Percentiles rank a stretch among this genome's conserved stretches.
Evolutionary conservation across 2,113 vertebrate genomes (phyloP).

Genomic region (Aviceda subcristata): DNA sequence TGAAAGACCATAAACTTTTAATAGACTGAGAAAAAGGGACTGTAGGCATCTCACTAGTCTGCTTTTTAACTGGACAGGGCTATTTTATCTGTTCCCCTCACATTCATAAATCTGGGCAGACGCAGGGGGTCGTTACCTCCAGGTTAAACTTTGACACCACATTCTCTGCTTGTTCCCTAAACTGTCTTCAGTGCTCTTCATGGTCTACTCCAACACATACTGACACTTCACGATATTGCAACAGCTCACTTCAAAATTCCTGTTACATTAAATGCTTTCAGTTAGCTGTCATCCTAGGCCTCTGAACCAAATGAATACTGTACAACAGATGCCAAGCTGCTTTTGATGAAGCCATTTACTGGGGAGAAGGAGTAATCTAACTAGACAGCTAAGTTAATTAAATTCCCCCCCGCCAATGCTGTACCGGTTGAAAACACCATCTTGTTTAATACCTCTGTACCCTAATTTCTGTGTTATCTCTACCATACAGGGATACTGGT

Average conservation of each 20-base stretch:
- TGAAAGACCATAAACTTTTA: constrained; percentile 59
- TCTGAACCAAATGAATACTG: background rate
- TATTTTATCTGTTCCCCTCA: background rate
- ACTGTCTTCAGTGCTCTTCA: background rate
- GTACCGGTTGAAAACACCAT: background rate
- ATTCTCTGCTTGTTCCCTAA: background rate
- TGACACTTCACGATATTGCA: background rate
- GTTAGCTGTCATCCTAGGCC: background rate
- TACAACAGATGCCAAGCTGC: background rate
- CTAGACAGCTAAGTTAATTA: background rate
- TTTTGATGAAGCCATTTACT: background rate
- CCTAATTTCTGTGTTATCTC: background rate
- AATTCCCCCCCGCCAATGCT: no score
- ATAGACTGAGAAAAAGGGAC: constrained; percentile 52
- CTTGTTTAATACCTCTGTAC: background rate
- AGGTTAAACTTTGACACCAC: background rate
- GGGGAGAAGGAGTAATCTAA: background rate
- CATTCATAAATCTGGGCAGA: background rate
- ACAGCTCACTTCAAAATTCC: background rate
- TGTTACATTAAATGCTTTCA: background rate
- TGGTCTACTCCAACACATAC: background rate
- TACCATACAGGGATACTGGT: background rate
- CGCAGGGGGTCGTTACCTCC: background rate
- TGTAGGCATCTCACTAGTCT: constrained; percentile 37
- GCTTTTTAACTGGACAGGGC: background rate